Conservation (phyloP, 2,797 vertebrate species). For the Cirrhinus mrigala region DNA sequence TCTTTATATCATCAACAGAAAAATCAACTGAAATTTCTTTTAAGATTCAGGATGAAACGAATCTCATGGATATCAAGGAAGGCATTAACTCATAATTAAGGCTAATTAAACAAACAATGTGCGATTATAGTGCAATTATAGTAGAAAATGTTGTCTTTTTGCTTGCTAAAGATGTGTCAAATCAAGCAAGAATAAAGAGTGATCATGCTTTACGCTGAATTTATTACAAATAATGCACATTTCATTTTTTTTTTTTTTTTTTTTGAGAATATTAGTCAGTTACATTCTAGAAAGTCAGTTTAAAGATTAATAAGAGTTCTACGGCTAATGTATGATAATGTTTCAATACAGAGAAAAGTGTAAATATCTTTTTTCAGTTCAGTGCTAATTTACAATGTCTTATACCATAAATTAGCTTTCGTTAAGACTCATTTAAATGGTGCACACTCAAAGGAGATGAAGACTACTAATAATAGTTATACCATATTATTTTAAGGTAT, state of each 20-base stretch:
- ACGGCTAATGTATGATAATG: not conserved
- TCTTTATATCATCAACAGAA: not conserved
- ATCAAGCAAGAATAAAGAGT: not conserved
- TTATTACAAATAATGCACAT: not conserved
- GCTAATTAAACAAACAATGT: not conserved
- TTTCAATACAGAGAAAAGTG: not conserved
- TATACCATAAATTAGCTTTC: no score
- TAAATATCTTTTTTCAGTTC: not conserved
- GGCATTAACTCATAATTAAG: not conserved
- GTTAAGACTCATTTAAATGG: no score
- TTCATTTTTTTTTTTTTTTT: no score
- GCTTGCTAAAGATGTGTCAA: not conserved
- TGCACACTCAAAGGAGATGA: no score
- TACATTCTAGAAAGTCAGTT: not conserved
- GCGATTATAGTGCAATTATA: not conserved
- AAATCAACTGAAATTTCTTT: not conserved
- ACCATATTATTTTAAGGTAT: no score
- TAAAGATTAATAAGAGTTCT: not conserved
- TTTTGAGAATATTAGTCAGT: no score
- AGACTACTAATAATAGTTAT: no score
- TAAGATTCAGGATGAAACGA: not conserved
- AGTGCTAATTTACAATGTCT: no score
- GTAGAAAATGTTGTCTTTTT: not conserved
- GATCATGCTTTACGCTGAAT: not conserved
- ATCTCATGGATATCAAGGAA: not conserved